Percentiles rank a stretch among this genome's conserved stretches.
Conservation (phyloP, 2,888 invertebrate species). For the Heliconius charithonia region DNA sequence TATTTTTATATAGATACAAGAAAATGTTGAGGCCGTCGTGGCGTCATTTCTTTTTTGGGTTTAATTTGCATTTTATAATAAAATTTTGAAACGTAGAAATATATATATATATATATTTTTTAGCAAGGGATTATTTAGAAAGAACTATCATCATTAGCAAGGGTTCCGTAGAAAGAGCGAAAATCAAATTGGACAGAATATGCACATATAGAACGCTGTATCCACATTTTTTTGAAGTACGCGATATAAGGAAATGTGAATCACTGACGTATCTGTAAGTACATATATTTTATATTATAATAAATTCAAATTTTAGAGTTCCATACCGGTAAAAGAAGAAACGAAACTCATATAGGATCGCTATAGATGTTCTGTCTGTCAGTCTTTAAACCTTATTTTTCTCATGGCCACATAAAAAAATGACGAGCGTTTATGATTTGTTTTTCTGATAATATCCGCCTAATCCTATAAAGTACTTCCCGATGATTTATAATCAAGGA, state of each 20-base stretch:
- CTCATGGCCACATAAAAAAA: too few species aligned
- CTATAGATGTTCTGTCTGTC: too few species aligned
- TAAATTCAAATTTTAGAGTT: background rate
- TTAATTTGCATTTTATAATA: background rate
- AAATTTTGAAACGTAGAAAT: background rate
- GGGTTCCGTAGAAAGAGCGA: conserved; percentile 53
- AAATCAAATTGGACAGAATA: conserved; percentile 56
- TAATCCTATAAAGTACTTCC: too few species aligned
- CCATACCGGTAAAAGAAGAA: background rate
- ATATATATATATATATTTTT: conserved; percentile 48
- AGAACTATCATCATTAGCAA: conserved; percentile 45
- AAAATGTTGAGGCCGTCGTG: too few species aligned
- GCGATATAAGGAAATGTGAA: conserved; percentile 34
- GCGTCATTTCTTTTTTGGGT: background rate
- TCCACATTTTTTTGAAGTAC: conserved; percentile 47
- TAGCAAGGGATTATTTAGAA: conserved; percentile 62
- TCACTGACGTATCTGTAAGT: conserved; percentile 40
- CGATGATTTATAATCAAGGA: too few species aligned
- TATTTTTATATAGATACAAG: too few species aligned
- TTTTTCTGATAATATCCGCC: too few species aligned
- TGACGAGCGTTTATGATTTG: too few species aligned
- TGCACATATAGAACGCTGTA: conserved; percentile 56
- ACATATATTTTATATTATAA: conserved; percentile 42
- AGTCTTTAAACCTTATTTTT: too few species aligned
- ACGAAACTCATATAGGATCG: too few species aligned